These are phyloP conservation scores for Rhyacophila brunnea DNA, from an alignment of 1,140 invertebrate species.

Conservation along the genomic window DNA sequence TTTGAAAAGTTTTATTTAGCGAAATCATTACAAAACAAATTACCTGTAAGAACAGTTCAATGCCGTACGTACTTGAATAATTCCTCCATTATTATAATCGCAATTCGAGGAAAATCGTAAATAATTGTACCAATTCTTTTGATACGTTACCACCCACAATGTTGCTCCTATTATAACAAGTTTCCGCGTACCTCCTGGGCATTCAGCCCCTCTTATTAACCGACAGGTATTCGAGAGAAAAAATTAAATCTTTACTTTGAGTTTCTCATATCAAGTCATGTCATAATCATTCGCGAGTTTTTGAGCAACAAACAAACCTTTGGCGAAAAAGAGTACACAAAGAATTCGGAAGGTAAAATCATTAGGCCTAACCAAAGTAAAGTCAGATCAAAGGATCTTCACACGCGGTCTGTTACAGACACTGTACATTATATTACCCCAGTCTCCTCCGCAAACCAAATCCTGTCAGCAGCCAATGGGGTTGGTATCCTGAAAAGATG, in stretches of 20 bases:
- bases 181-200: conserved; percentile 19
- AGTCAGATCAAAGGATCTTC: conserved; percentile 32
- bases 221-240: conserved; percentile 29
- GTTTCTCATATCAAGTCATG: conserved; percentile 29
- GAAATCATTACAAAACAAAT: no score
- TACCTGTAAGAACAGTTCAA: no score
- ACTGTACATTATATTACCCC: conserved; percentile 12
- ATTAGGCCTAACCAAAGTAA: conserved; percentile 24
- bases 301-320: conserved; percentile 27
- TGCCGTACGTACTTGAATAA: no score
- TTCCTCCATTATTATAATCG: no score
- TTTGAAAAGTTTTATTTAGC: no score
- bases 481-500: no score
- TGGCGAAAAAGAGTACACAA: conserved; percentile 31
- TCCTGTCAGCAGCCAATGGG: background rate
- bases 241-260: conserved; percentile 30
- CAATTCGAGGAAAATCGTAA: no score
- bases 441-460: background rate
- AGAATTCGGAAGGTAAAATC: conserved; percentile 34
- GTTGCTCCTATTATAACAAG: conserved; percentile 14
- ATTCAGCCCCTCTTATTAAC: conserved; percentile 15
- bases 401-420: conserved; percentile 28
- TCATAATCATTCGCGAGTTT: conserved; percentile 30
- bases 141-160: conserved; percentile 22
- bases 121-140: conserved; percentile 18